Evolutionary conservation across 2,797 vertebrate genomes (phyloP), one percentile per base, ranked within the genome.

Genomic region (Margarornis squamiger): DNA sequence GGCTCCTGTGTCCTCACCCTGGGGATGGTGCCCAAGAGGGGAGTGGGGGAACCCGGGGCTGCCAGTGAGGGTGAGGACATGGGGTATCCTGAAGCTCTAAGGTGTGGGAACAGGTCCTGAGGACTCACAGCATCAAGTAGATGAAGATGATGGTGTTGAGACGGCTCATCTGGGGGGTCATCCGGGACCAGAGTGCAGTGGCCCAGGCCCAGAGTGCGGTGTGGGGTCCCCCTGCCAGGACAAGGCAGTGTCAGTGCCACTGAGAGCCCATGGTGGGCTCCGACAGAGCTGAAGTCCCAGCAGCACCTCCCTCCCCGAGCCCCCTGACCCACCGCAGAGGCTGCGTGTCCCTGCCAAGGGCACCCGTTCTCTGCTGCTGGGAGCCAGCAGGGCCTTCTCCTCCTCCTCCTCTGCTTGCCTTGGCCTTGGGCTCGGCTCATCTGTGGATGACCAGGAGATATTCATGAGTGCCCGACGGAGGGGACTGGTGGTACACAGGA

Each of bases 111-210:
- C 2, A 1, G 18, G 15, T 11, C 29, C 41, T 2, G 2, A 26
- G 39, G 12, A 97, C 97, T 99, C 93, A 99, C 99, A 99, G 96
- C 83, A 99, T 97, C 96, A 99, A 94, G 97, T 99, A 99, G 97
- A 99, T 96, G 93, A 98, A 95, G 91, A 99, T 98, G n/a, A 99
- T 55, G 11, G 96, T 96, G 93, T 98, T 98, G 93, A 99, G 95
- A 93, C 92, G 96, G 91, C 96, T 97, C 83, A 97, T 88, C 70
- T 97, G 97, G 0, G 5, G 1, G 0, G 91, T 91, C 65, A 96
- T 96, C 77, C 82, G 67, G 86, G 66, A 59, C 73, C 80, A 59
- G 51, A 84, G 52, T 39, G 38, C 51, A 32, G 52, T 20, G 15
- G 22, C 73, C 66, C 66, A 23, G 45, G 21, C 92, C 97, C 88